Conservation (phyloP, 2,113 vertebrate genomes). For the Manacus vitellinus region DNA sequence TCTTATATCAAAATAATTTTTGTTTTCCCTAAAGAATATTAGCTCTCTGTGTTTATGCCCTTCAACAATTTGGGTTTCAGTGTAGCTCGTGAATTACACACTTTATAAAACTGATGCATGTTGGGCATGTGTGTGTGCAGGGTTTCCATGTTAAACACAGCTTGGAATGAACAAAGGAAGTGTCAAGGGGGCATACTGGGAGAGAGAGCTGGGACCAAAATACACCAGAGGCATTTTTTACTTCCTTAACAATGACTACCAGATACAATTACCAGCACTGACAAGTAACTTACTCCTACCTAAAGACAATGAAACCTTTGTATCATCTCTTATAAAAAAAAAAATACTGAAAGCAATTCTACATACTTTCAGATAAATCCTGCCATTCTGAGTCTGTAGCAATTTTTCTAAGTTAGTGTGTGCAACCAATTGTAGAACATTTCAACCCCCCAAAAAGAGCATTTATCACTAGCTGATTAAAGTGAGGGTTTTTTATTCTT, state of each 20-base stretch:
- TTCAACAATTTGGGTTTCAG: neutral
- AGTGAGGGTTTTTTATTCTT: neutral
- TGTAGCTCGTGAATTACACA: neutral
- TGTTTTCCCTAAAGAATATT: neutral
- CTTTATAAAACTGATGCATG: neutral
- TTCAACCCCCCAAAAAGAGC: neutral
- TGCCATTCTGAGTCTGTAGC: neutral
- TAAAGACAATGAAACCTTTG: neutral
- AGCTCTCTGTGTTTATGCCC: neutral
- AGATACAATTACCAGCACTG: neutral
- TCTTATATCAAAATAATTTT: neutral
- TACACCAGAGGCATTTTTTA: neutral
- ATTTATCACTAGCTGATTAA: neutral
- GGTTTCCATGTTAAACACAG: neutral
- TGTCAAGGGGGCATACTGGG: neutral
- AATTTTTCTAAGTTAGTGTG: neutral
- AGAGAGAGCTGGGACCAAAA: neutral
- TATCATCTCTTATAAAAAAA: neutral
- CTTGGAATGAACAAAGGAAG: neutral
- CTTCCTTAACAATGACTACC: neutral
- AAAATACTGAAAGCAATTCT: neutral
- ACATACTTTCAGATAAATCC: neutral
- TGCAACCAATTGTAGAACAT: neutral
- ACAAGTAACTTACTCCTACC: neutral
- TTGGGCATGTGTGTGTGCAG: neutral